phyloP scores from a whole-genome alignment of 2,888 invertebrate species.

The Cylloceria caligata region DNA sequence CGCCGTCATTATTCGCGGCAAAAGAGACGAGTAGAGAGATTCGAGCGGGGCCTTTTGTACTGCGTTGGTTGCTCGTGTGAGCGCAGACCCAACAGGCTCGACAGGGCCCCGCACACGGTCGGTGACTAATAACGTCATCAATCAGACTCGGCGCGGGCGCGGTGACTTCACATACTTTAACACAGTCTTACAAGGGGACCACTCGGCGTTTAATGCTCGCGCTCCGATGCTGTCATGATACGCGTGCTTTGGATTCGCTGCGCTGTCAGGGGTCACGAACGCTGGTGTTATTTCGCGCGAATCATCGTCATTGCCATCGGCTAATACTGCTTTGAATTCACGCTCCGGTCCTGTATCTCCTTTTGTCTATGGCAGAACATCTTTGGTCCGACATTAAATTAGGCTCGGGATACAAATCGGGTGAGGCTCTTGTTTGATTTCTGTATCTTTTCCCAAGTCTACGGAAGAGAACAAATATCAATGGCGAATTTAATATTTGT shows the following conservation, averaged over 20 bases:
- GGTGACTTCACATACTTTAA: constrained; percentile 44
- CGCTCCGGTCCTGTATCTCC: neutral
- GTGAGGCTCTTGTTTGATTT: neutral
- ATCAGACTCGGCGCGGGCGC: constrained; percentile 75
- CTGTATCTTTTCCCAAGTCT: constrained; percentile 1
- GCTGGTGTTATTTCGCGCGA: constrained; percentile 45
- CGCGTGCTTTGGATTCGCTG: constrained; percentile 81
- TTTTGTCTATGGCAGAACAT: constrained; percentile 25
- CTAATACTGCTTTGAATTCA: constrained; percentile 43
- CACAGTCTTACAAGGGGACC: constrained; percentile 55
- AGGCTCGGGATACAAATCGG: constrained; percentile 40
- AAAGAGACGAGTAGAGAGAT: constrained; percentile 55
- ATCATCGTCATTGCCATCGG: constrained; percentile 40
- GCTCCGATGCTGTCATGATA: constrained; percentile 80
- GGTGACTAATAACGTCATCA: constrained; percentile 83
- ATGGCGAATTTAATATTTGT: neutral
- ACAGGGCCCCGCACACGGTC: constrained; percentile 58
- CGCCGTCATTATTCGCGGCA: constrained; percentile 60
- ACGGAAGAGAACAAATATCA: constrained; percentile 26
- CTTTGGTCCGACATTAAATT: constrained; percentile 52
- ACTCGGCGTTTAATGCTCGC: constrained; percentile 76
- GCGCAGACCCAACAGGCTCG: constrained; percentile 53
- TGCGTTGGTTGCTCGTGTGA: constrained; percentile 28
- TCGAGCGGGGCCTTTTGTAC: constrained; percentile 60
- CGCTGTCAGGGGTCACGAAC: constrained; percentile 79